Base-by-base conservation (phyloP, 2,113 vertebrate species). In the Oophaga pumilio region DNA sequence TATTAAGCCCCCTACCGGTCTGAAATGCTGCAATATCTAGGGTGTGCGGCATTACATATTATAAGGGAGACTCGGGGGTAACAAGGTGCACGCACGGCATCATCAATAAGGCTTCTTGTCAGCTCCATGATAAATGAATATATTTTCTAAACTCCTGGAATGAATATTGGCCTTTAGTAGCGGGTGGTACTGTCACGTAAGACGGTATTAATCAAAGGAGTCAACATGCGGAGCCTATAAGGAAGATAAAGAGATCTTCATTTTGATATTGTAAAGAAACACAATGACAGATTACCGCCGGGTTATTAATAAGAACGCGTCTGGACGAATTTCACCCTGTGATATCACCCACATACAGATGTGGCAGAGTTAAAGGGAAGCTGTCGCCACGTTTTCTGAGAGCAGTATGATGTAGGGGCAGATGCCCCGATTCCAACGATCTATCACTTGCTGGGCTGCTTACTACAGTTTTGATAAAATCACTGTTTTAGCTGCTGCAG, bases 141-240 rank as follows among this genome's bases (percentile, higher is more conserved):
- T 43, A 76, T 76, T 64, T 87, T 43, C 78, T 73, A 73, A 13
- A 59, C 86, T 73, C 59, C 76, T 18, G 33, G 60, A 71, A 82
- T 87, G n/a, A 81, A 81, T 71, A 80, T 57, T 33, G 52, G 76
- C 52, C 77, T 87, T 87, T 73, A 87, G 64, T 50, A 56, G 11
- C 43, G 14, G 85, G 69, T 5, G 20, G 78, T 57, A 60, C 22
- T 24, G 76, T 78, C 59, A 86, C 18, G 33, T 22, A 17, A 50
- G 76, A 66, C 56, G 56, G 66, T 60, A 87, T 81, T 74, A 87
- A 87, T 87, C 85, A 87, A 73, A 43, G 59, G 60, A 12, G 24
- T 0, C 52, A 8, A 79, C 77, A 73, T 15, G 57, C 13, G 43
- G 22, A 28, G 59, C 77, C 53, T 13, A 28, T 24, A 26, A 50